Evolutionary conservation across 1,140 invertebrate genomes (phyloP), one percentile per base, ranked within the genome.

Genomic region (Choristoneura fumiferana): DNA sequence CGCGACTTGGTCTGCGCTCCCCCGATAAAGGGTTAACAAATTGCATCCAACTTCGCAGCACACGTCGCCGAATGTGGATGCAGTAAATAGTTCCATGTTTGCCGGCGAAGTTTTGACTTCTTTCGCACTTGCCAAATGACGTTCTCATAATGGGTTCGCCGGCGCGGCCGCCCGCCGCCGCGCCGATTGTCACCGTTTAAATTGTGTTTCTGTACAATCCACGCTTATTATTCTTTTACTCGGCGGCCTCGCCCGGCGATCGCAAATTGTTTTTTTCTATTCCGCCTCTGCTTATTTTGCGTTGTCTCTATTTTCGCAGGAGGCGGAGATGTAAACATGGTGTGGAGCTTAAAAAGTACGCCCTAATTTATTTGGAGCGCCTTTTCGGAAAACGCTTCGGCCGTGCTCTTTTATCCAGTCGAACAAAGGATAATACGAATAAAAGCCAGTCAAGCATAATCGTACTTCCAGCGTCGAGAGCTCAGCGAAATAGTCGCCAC

Each of bases 361-460:
- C 63, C 62, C 68, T 71, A 79, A 75, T 79, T 79, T 71, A 74
- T 76, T 70, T 73, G 66, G 67, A 64, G 58, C 69, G 67, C 66
- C 67, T 71, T 69, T 73, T 74, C 57, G 55, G 58, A 68, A 76
- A 71, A 65, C 65, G 65, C 63, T 78, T 68, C 62, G 63, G 55
- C 66, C 65, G 61, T 67, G 67, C 60, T 75, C 69, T 67, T 73
- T 75, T 73, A 78, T 75, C 73, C 73, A 71, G 58, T 73, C 67
- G 73, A 76, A 76, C 70, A 75, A 78, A 78, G 73, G 71, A 78
- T 73, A 78, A 75, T 73, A 80, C 76, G 80, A 83, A 81, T 83
- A 74, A 81, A 76, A 84, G 78, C 77, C 81, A 76, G 76, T 84
- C 77, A 76, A 76, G 81, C 79, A 86, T 86, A 86, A 86, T 81